Evolutionary conservation across 2,113 vertebrate genomes (phyloP), one percentile per base, ranked within the genome.

Genomic region (Nyctibius bracteatus): DNA sequence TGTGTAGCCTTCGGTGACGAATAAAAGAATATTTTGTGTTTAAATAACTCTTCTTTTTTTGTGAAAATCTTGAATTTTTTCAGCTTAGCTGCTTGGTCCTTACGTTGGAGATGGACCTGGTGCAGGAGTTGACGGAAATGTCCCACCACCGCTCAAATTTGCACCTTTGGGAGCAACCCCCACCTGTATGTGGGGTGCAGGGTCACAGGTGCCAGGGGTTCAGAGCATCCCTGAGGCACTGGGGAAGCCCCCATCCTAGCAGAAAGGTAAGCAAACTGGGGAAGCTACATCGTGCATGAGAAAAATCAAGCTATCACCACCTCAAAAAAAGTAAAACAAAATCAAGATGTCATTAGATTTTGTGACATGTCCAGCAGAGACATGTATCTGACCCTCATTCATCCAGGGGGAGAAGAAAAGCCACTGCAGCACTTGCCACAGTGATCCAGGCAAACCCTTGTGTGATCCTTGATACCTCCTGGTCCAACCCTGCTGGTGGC

Each of bases 21-120:
- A 98, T 99, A 99, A 99, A 99, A 98, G 98, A 99, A 98, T 99
- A 99, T 99, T 99, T 99, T 99, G 99, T 99, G 99, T 99, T 99
- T 99, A 99, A 96, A 78, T 91, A 96, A 51, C 5, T 49, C 20
- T 10, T 10, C 19, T 39, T 30, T 39, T 49, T 8, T 14, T 17
- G 6, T 37, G 21, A 77, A 75, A 92, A 46, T 12, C 1, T 31
- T 77, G 15, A 2, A 19, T 73, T 86, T 74, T 17, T 88, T 86
- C 54, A 78, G 10, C 20, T 52, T 44, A 28, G 10, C 13, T 78
- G 7, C 31, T 93, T 88, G 12, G 11, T 77, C n/a, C 58, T 61
- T 70, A 46, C 8, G 2, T 59, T 20, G 37, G 46, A 73, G 22
- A 20, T 51, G 20, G 25, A 54, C 11, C 11, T 79, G 31, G 14